phyloP scores from a whole-genome alignment of 2,113 vertebrate species.

The Leuciscus idus region DNA sequence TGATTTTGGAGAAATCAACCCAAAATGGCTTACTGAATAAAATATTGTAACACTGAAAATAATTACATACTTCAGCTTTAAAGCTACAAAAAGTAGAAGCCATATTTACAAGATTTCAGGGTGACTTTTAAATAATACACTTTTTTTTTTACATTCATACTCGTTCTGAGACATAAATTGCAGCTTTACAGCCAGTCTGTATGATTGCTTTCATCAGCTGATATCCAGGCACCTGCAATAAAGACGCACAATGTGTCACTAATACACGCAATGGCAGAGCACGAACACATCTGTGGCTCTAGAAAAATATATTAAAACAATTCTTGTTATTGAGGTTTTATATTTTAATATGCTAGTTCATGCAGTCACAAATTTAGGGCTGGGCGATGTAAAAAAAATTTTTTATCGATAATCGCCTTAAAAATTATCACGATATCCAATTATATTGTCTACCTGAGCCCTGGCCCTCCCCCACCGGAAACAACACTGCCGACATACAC shows the following conservation, averaged over 20 bases:
- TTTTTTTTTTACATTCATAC: too few relatives aligned
- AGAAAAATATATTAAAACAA: background rate
- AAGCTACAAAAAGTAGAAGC: background rate
- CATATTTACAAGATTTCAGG: background rate
- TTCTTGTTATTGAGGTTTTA: background rate
- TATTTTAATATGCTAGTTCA: background rate
- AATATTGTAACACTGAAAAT: background rate
- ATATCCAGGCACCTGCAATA: conserved; percentile 85
- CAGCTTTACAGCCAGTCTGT: conserved; percentile 89
- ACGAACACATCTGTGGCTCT: background rate
- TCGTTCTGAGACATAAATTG: conserved; percentile 82
- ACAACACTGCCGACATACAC: too few relatives aligned
- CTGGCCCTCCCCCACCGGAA: accelerated
- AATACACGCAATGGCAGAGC: background rate
- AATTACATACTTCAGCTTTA: background rate
- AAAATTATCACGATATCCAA: too few relatives aligned
- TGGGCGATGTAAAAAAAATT: too few relatives aligned
- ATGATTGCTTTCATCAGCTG: conserved; percentile 85
- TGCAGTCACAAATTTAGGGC: background rate
- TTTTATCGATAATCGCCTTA: too few relatives aligned
- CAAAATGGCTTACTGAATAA: background rate
- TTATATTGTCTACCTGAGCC: too few relatives aligned
- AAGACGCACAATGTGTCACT: background rate
- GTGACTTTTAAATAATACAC: background rate
- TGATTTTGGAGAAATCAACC: background rate